Base-by-base conservation (phyloP, 2,113 vertebrate species). In the Polypterus senegalus region DNA sequence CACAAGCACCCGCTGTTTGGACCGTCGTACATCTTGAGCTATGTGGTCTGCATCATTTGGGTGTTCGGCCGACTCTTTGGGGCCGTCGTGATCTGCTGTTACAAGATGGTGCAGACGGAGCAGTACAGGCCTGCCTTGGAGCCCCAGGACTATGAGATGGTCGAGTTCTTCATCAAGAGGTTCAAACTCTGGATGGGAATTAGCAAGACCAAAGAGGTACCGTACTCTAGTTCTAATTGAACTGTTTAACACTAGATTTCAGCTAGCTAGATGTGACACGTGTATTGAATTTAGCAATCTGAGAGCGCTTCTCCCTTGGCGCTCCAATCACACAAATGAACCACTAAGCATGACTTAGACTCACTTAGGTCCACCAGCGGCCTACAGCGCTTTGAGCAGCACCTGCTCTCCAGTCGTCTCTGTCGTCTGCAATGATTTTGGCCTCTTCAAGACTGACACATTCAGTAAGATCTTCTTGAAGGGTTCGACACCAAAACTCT, bases 141-240 rank as follows among this genome's bases (percentile, higher is more conserved):
- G 65, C 80, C 77, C 3, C 86, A 88, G 66, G 86, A 86, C 66
- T 83, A 87, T 47, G 83, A 90, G 70, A 88, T 89, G 88, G 79
- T 86, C 45, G 82, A 86, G 68, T 88, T 89, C 68, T 81, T 89
- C 54, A 83, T 89, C 54, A 90, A 87, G 67, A 83, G 86, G 54
- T 79, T 90, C 10, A 88, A 83, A 54, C 70, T 88, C 27, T 86
- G 83, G 87, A 79, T 88, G 70, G 87, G 88, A 51, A 74, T 89
- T n/a, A 83, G 74, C 66, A 90, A 87, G 66, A 63, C 78, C 27
- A 88, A 88, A 73, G 77, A 87, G 80, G 87, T 87, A 75, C 5
- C 10, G 11, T 6, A 27, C 27, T 27, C 27, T 27, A 27, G 27
- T 27, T 27, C 53, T 9, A 9, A 9, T 9, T 54, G 9, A 9